phyloP scores from a whole-genome alignment of 2,113 vertebrate species.

The Notothenia coriiceps region DNA sequence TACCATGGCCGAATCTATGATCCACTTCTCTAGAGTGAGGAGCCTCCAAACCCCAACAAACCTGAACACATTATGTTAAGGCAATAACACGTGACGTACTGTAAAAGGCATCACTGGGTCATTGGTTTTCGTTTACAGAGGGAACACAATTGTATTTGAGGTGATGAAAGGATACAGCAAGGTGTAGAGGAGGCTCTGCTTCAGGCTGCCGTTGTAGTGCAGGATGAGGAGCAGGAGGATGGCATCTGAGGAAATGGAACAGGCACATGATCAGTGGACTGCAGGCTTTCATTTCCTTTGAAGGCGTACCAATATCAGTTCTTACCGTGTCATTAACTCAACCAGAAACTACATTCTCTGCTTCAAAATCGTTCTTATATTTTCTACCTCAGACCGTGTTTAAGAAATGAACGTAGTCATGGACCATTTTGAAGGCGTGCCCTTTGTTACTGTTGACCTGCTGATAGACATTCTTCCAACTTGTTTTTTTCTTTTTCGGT shows the following conservation, averaged over 20 bases:
- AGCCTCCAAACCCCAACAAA: constrained; percentile 88
- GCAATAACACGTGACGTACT: constrained; percentile 1
- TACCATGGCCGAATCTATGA: constrained; percentile 93
- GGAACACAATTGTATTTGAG: background rate
- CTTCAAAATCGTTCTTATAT: background rate
- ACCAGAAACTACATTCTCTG: background rate
- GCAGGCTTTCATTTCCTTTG: background rate
- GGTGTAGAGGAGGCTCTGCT: constrained; percentile 82
- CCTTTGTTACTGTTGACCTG: too few relatives aligned
- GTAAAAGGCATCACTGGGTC: background rate
- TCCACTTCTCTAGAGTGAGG: constrained; percentile 88
- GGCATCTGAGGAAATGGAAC: constrained; percentile 80
- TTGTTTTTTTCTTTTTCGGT: too few relatives aligned
- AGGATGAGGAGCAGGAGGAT: constrained; percentile 90
- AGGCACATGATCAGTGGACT: background rate
- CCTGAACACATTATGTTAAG: constrained; percentile 79
- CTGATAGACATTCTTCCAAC: too few relatives aligned
- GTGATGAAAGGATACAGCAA: constrained; percentile 84
- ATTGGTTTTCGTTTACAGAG: constrained; percentile 10
- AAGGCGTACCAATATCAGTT: background rate
- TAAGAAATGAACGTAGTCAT: too few relatives aligned
- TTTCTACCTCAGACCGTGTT: too few relatives aligned
- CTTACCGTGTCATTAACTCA: background rate
- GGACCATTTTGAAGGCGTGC: too few relatives aligned
- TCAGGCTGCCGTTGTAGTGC: constrained; percentile 85